phyloP scores from a whole-genome alignment of 2,888 invertebrate species.

The Machimus rusticus region DNA sequence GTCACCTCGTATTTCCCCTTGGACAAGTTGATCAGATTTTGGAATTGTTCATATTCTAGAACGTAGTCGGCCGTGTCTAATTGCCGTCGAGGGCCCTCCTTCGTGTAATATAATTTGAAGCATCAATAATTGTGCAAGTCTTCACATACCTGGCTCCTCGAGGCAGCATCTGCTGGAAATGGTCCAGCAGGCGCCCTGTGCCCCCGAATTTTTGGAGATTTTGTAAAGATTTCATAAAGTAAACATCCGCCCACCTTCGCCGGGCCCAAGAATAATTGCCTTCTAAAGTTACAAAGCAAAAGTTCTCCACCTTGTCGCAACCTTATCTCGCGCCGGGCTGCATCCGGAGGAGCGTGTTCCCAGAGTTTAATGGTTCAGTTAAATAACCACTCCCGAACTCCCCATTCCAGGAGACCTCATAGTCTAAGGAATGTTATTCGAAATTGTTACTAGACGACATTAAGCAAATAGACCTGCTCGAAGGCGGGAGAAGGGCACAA shows the following conservation, averaged over 20 bases:
- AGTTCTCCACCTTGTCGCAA: background rate
- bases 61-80: background rate
- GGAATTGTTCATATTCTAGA: background rate
- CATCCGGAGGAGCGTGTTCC: slow-evolving; percentile 4
- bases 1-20: background rate
- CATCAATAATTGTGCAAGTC: background rate
- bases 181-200: background rate
- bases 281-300: slow-evolving; percentile 19
- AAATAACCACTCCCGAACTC: slow-evolving; percentile 28
- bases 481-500: background rate
- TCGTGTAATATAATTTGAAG: background rate
- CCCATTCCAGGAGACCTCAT: slow-evolving; percentile 21
- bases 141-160: background rate
- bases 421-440: slow-evolving; percentile 35
- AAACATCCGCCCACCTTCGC: slow-evolving; percentile 7
- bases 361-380: slow-evolving; percentile 31
- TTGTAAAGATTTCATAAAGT: slow-evolving; percentile 33
- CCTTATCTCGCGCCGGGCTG: slow-evolving; percentile 1
- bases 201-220: background rate
- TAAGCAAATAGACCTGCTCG: slow-evolving; percentile 26
- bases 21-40: background rate
- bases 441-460: slow-evolving; percentile 32
- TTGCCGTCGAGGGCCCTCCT: background rate
- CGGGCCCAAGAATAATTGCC: slow-evolving; percentile 12
- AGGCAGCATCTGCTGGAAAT: slow-evolving; percentile 10